Evolutionary conservation across 1,140 invertebrate species (phyloP).

Genomic region (Drosophila auraria): DNA sequence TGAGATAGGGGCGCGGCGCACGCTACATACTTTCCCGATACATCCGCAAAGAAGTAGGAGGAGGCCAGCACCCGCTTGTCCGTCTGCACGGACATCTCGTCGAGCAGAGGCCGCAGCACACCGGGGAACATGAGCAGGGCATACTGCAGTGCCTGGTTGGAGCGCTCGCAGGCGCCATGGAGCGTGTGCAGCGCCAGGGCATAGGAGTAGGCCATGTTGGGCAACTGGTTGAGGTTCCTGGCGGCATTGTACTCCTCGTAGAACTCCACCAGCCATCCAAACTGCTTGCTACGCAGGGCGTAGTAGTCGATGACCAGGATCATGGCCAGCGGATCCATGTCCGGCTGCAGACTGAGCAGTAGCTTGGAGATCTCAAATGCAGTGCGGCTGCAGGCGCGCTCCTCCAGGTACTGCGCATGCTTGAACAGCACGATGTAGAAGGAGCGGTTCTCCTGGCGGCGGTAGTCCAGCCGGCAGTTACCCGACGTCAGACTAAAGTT

Average conservation of each 20-base stretch:
- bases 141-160: conserved; percentile 89
- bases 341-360: conserved; percentile 92
- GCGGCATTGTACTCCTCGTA: conserved; percentile 88
- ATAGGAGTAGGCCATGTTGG: conserved; percentile 95
- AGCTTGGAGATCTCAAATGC: conserved; percentile 93
- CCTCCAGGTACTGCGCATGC: conserved; percentile 92
- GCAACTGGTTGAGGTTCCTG: conserved; percentile 92
- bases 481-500: conserved; percentile 92
- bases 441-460: conserved; percentile 93
- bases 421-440: conserved; percentile 95
- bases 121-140: conserved; percentile 94
- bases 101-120: conserved; percentile 90
- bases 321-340: conserved; percentile 93
- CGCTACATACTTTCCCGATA: conserved; percentile 71
- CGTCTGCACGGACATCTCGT: conserved; percentile 91
- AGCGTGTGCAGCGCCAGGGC: conserved; percentile 91
- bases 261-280: conserved; percentile 92
- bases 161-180: conserved; percentile 84
- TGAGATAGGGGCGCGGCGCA: neutral
- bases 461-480: conserved; percentile 92
- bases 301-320: conserved; percentile 95
- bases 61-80: conserved; percentile 88
- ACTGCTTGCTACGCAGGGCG: conserved; percentile 92
- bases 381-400: conserved; percentile 92
- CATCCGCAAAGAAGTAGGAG: conserved; percentile 85